Evolutionary conservation across 2,888 invertebrate genomes (phyloP), one percentile per base, ranked within the genome.

Genomic region (Augochlorella aurata): DNA sequence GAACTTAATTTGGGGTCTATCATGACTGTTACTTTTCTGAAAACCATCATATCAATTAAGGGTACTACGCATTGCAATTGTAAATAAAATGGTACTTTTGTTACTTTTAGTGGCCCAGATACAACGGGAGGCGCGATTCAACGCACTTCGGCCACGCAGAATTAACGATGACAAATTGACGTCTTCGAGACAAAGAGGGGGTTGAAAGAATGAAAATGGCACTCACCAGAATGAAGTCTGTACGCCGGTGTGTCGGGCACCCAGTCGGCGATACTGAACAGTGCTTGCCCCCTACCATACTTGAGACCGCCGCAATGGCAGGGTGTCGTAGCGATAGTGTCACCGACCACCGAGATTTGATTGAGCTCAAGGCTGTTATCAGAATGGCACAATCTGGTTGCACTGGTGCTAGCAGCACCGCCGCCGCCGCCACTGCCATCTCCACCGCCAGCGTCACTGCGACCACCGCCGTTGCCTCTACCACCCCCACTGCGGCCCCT

Each of bases 261-360:
- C 49, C 93, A 91, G 12, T 92, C 92, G n/a, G 93, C 90, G 83
- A 93, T 92, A 85, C 93, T 93, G 90, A 93, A 93, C 14, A 94
- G 90, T 8, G 93, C 93, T 81, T 94, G 92, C 58, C 94, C 94
- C 81, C 94, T 94, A 77, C 94, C 94, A 90, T 94, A 94, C 87
- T 94, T 94, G 84, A 90, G 80, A 77, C 81, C 87, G 54, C 91
- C 90, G 87, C 94, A 94, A 87, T 92, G 94, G 76, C 93, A 94
- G 73, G 94, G 94, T 50, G 93, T 93, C 45, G 91, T 94, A 89
- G 90, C 94, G 54, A 86, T 87, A 38, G 69, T 81, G 52, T 82
- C 80, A 18, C 90, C 93, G 79, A 95, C 94, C 79, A 95, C 95
- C 61, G 95, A 94, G 80, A 95, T 95, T 90, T 95, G 94, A 87